Evolutionary conservation across 2,797 vertebrate genomes (phyloP).

Genomic region (Antennarius maculatus): DNA sequence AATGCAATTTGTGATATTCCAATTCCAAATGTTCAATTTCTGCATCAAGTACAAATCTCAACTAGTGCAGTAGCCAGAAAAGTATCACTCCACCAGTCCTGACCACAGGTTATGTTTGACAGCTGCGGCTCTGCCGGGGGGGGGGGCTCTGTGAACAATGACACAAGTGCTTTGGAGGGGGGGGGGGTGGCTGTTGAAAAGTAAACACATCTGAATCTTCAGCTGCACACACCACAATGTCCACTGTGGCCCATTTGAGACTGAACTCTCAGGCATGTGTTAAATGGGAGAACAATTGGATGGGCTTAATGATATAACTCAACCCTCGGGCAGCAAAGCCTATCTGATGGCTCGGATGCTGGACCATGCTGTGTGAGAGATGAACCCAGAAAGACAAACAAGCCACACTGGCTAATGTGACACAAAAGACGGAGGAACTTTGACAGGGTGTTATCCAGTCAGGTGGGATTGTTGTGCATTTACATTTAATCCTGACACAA

Average conservation of each 20-base stretch:
- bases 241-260: slow-evolving; percentile 55
- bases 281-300: slow-evolving; percentile 54
- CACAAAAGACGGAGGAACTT: slow-evolving; percentile 51
- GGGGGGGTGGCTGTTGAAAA: slow-evolving; percentile 69
- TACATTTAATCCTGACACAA: slow-evolving; percentile 1
- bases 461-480: slow-evolving; percentile 52
- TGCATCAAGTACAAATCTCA: slow-evolving; percentile 5
- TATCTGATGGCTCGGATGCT: slow-evolving; percentile 70
- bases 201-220: slow-evolving; percentile 52
- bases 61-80: slow-evolving; percentile 27
- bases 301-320: slow-evolving; percentile 63
- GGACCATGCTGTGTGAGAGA: slow-evolving; percentile 67
- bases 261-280: slow-evolving; percentile 57
- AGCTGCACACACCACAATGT: slow-evolving; percentile 13
- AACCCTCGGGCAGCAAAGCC: slow-evolving; percentile 48
- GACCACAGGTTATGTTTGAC: slow-evolving; percentile 51
- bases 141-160: slow-evolving; percentile 43
- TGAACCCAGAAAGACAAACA: slow-evolving; percentile 62
- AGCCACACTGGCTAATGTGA: slow-evolving; percentile 57
- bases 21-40: slow-evolving; percentile 4
- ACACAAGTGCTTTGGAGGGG: slow-evolving; percentile 19
- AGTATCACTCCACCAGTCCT: slow-evolving; percentile 35
- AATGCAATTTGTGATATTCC: not conserved
- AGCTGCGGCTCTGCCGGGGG: slow-evolving; percentile 62
- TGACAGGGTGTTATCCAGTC: slow-evolving; percentile 67